Percentiles rank a stretch among this genome's conserved stretches.
Conservation (phyloP, 2,113 vertebrate species). For the Hyla sarda region DNA sequence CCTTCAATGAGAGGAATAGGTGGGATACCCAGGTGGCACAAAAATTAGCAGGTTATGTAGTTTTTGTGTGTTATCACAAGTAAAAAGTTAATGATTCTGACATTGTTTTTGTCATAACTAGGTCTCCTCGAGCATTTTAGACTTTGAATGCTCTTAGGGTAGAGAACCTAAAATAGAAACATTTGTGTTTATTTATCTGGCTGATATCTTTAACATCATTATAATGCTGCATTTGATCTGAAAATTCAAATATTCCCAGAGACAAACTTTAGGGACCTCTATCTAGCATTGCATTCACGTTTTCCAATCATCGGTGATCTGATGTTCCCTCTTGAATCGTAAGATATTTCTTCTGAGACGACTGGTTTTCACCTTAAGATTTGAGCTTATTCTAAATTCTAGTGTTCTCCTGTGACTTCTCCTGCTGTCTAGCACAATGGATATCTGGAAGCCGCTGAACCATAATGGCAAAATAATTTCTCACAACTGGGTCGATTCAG, state of each 20-base stretch:
- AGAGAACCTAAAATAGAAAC: no score
- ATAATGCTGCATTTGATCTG: neutral
- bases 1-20: no score
- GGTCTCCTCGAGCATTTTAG: no score
- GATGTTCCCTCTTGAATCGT: no score
- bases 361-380: neutral
- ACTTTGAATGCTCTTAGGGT: no score
- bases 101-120: no score
- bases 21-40: no score
- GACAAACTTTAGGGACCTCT: neutral
- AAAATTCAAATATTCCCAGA: neutral
- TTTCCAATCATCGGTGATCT: neutral
- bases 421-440: constrained; percentile 18
- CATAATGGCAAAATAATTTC: constrained; percentile 43
- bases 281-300: neutral
- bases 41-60: no score
- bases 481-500: constrained; percentile 40
- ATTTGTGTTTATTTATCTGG: neutral
- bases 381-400: constrained; percentile 13
- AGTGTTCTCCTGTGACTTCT: neutral
- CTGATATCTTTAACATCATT: neutral
- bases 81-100: no score
- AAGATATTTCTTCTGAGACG: constrained; percentile 3
- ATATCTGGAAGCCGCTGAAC: constrained; percentile 25
- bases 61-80: no score